These are phyloP conservation scores for Rhadinocentrus ornatus DNA, from an alignment of 2,797 vertebrate species.

Conservation along the genomic window DNA sequence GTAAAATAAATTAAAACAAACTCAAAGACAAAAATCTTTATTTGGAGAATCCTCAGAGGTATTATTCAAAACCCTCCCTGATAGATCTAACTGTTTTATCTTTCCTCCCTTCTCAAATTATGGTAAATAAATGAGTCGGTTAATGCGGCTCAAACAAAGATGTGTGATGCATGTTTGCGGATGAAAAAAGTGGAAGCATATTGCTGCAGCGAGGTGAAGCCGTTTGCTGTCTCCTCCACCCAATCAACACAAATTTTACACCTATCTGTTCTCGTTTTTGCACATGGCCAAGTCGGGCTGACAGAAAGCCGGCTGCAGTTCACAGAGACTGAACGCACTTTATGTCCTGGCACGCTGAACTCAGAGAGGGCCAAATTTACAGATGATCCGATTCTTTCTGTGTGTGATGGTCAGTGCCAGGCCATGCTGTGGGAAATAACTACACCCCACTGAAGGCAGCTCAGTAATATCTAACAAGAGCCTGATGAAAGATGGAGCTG, in stretches of 20 bases:
- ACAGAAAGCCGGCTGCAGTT: constrained; percentile 59
- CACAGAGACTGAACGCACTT: constrained; percentile 61
- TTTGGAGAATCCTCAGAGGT: not conserved
- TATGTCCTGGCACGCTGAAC: constrained; percentile 66
- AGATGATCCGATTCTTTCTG: constrained; percentile 62
- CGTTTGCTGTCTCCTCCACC: constrained; percentile 28
- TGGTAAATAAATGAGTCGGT: not conserved
- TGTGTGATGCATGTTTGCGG: constrained; percentile 2
- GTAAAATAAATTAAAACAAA: not conserved
- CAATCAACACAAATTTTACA: constrained; percentile 56
- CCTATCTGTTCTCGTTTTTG: constrained; percentile 45
- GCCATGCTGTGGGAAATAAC: constrained; percentile 55
- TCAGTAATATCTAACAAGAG: constrained; percentile 32
- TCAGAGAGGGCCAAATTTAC: constrained; percentile 57
- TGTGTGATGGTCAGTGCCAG: constrained; percentile 35
- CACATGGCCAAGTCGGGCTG: constrained; percentile 43
- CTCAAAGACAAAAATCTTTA: not conserved
- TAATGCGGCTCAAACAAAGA: constrained; percentile 25
- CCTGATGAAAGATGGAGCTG: constrained; percentile 38
- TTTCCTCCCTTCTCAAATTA: not conserved
- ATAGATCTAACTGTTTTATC: not conserved
- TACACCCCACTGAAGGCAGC: constrained; percentile 41
- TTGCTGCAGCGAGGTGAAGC: constrained; percentile 40
- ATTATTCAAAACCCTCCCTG: not conserved
- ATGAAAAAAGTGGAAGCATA: constrained; percentile 23